A percentile compares a stretch with the other conserved stretches of the same genome.
phyloP scores from a whole-genome alignment of 30 jellyfish, hydroid and myxozoan species.

The Rhopilema esculentum region DNA sequence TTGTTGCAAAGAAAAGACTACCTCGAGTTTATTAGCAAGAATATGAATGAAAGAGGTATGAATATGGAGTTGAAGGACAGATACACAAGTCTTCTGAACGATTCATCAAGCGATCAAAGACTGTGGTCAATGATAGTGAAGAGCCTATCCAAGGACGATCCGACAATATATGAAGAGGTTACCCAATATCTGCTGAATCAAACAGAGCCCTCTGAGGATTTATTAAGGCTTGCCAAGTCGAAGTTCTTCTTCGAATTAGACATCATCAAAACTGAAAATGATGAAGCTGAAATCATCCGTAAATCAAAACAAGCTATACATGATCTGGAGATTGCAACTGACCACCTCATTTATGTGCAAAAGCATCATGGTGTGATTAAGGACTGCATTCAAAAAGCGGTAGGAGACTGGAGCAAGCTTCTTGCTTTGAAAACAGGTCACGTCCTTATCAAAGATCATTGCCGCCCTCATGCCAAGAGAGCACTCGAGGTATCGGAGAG shows the following conservation, averaged over 20 bases:
- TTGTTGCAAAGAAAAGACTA: not conserved
- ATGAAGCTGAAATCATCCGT: not conserved
- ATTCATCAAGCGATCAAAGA: not conserved
- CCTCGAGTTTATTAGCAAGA: not conserved
- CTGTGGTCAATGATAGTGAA: not conserved
- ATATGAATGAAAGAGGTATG: not conserved
- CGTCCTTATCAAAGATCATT: not conserved
- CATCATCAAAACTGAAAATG: not conserved
- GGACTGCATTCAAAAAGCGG: not conserved
- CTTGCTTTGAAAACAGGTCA: constrained; percentile 12
- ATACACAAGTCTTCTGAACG: not conserved
- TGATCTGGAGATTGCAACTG: not conserved
- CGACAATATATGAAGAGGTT: not conserved
- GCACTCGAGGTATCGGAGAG: not conserved
- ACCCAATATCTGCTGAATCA: not conserved
- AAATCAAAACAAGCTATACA: not conserved
- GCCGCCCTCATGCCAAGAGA: not conserved
- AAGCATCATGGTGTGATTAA: not conserved
- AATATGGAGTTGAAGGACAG: not conserved
- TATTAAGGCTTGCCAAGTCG: not conserved
- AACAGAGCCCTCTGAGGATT: not conserved
- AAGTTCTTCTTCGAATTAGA: not conserved
- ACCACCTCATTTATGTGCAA: not conserved
- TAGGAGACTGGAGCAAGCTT: not conserved
- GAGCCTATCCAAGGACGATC: not conserved